Base-by-base conservation (phyloP, 2,113 vertebrate species). In the Lichenostomus cassidix region DNA sequence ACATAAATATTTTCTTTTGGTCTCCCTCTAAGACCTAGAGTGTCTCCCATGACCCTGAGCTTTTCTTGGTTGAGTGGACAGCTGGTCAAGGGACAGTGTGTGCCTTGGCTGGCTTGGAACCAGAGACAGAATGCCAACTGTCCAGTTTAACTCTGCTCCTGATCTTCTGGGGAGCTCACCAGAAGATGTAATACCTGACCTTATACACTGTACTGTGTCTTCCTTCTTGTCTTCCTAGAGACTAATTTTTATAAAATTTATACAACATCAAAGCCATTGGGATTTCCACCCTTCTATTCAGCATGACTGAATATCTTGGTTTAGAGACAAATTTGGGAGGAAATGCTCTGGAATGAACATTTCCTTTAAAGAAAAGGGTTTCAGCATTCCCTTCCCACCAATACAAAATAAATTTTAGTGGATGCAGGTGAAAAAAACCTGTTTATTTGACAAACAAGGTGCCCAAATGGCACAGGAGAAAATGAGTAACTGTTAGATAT, bases 31-130 rank as follows among this genome's bases (percentile, higher is more conserved):
- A 77, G 19, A 73, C 13, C 1, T 29, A 20, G 22, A 62, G 21
- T 21, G 22, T 67, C 12, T 71, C 23, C 8, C 20, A n/a, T 46
- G 35, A 92, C 19, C 24, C 20, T 74, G 31, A 63, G 24, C 13
- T 67, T 20, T 71, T 83, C 58, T 41, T 63, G 24, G 5, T 49
- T 37, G 49, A 39, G 39, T 27, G 23, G 24, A 50, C 27, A 70
- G 28, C 1, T 1, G 6, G 3, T 44, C 33, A 68, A 53, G 47
- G 46, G 23, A 11, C n/a, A 65, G 5, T 2, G 7, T n/a, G 33
- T 53, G 15, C 39, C 1, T 9, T 68, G 65, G 9, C 15, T 62
- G 35, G 17, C 39, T 67, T 59, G 47, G 62, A 78, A 59, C 6
- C 41, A 24, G 46, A 70, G 27, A 39, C 7, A 15, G 7, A 7